Evolutionary conservation across 2,797 vertebrate genomes (phyloP), one percentile per base, ranked within the genome.

Genomic region (Bryconaethiops microstoma): DNA sequence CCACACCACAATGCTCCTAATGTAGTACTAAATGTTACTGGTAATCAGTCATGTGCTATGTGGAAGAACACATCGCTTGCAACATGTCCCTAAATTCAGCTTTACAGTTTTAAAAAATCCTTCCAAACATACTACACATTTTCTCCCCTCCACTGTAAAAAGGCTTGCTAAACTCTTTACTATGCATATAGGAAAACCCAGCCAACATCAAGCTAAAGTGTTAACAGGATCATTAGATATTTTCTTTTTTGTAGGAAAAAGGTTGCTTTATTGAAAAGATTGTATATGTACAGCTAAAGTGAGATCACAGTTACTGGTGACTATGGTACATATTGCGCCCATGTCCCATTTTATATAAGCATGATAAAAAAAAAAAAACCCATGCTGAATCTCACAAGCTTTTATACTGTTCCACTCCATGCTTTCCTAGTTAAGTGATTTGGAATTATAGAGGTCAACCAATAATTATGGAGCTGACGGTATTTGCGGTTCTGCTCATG

Each of bases 231-330:
- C 17, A 55, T 55, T 55, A 55, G 4, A 59, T 9, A 21, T 59
- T 19, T 1, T 21, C 1, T 60, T 0, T 81, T 76, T 69, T 60
- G 52, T 87, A 83, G 84, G 80, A 88, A 88, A 87, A 80, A 77
- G 52, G 78, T 74, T 74, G 81, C 67, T 90, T 91, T 93, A 95
- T 92, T 94, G 89, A 93, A 95, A 95, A 94, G 84, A 88, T 86
- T 80, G 55, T 90, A 86, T 92, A 92, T 94, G 90, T 93, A 95
- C 93, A 94, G 87, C 88, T 87, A 79, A 92, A 88, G 79, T 84
- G 84, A 88, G 86, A 86, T 89, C 85, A 89, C 86, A 88, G 87
- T 88, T 79, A 82, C 86, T 89, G 87, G 85, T 83, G 86, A 91
- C 83, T 77, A 85, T 54, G 83, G 69, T 86, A 82, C 82, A 89